Base-by-base conservation (phyloP, 2,113 vertebrate genomes). In the Pantherophis guttatus region DNA sequence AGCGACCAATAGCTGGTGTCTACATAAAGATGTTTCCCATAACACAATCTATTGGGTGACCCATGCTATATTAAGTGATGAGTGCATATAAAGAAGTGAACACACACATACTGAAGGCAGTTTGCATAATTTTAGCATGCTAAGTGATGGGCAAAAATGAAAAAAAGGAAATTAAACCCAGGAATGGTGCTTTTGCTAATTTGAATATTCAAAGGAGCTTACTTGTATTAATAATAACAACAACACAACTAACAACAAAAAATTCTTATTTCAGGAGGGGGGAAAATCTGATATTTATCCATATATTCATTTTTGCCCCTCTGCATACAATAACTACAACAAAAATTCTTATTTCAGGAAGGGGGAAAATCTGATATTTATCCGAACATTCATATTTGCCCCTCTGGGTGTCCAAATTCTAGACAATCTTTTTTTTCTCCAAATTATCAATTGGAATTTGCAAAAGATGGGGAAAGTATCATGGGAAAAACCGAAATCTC, bases 351-450 rank as follows among this genome's bases (percentile, higher is more conserved):
- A 65, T 91, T 57, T 70, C 53, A 90, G 21, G 90, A 48, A 15
- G 17, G 57, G 53, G 50, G 0, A 5, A 21, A 19, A 24, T 17
- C 54, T 65, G 0, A 1, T 24, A 0, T 0, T 88, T 88, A 86
- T 62, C 91, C 62, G 87, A 55, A 90, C n/a, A 50, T 91, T 23
- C 81, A 88, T 93, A 94, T 29, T 91, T 59, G 62, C 87, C 21
- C n/a, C 33, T 29, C 53, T 65, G 89, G 87, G 1, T 33, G 48
- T 93, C 86, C 92, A 89, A 90, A 88, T 93, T 65, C 33, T 39
- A 93, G 44, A 89, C 55, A 58, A 93, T n/a, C 55, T 86, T 91
- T 57, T 53, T 48, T 39, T 95, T 94, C 92, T 44, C 52, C 90
- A 89, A 12, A 6, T 81, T 12, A 17, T 57, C 75, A 8, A 93